These are phyloP conservation scores for Eudemis profundana DNA, from an alignment of 2,888 invertebrate species.

Conservation along the genomic window DNA sequence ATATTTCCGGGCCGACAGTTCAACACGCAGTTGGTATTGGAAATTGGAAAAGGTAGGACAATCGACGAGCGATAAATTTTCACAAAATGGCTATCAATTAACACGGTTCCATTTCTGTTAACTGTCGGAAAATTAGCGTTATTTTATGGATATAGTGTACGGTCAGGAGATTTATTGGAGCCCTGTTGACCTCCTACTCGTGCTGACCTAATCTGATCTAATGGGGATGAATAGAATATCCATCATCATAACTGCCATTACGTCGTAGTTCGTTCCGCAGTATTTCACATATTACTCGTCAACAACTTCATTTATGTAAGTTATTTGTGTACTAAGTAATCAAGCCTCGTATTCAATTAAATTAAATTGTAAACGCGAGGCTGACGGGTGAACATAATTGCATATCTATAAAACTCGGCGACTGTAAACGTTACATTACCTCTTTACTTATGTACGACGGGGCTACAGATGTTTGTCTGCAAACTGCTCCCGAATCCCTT, in stretches of 20 bases:
- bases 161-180: slow-evolving; percentile 43
- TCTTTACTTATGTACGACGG: slow-evolving; percentile 34
- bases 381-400: slow-evolving; percentile 12
- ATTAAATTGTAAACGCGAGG: slow-evolving; percentile 21
- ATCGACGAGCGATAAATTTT: slow-evolving; percentile 52
- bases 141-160: slow-evolving; percentile 44
- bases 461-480: slow-evolving; percentile 40
- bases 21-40: slow-evolving; percentile 44
- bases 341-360: slow-evolving; percentile 26
- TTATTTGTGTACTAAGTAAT: slow-evolving; percentile 13
- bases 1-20: slow-evolving; percentile 33
- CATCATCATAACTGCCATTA: slow-evolving; percentile 30
- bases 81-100: slow-evolving; percentile 57
- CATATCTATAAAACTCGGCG: slow-evolving; percentile 18
- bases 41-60: slow-evolving; percentile 50
- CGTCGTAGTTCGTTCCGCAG: slow-evolving; percentile 15
- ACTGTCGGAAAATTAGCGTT: slow-evolving; percentile 45
- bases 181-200: slow-evolving; percentile 51
- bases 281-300: slow-evolving; percentile 19
- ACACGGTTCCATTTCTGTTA: slow-evolving; percentile 55
- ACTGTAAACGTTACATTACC: slow-evolving; percentile 32
- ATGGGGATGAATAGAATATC: slow-evolving; percentile 24
- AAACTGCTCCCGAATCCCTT: slow-evolving; percentile 43
- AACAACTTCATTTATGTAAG: slow-evolving; percentile 15
- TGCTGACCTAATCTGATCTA: slow-evolving; percentile 24